Conservation (phyloP, 2,888 invertebrate genomes). For the Caenorhabditis sulstoni region DNA sequence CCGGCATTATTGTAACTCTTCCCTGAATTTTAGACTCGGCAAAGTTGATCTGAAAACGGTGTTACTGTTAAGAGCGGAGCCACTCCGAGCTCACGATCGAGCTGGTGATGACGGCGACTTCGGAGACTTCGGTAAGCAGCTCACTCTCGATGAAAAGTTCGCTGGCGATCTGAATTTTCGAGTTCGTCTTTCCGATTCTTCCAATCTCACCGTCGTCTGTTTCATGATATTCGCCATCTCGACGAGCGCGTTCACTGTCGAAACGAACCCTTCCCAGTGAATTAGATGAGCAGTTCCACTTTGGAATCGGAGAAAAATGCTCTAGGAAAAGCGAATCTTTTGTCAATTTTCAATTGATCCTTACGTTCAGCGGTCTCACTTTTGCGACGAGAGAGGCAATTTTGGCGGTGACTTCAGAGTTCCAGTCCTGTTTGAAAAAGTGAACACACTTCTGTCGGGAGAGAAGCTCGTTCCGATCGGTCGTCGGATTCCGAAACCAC, state of each 20-base stretch:
- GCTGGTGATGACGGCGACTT: constrained; percentile 44
- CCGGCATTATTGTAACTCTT: constrained; percentile 87
- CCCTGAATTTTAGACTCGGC: constrained; percentile 82
- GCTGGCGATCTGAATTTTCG: constrained; percentile 17
- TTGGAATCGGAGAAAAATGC: constrained; percentile 45
- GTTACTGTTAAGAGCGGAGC: too few species aligned
- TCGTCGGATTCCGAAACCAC: constrained; percentile 87
- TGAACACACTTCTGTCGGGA: constrained; percentile 86
- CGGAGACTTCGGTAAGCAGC: constrained; percentile 36
- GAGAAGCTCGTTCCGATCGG: constrained; percentile 84
- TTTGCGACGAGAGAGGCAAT: constrained; percentile 83
- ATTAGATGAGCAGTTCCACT: constrained; percentile 46
- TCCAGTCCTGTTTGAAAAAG: constrained; percentile 84
- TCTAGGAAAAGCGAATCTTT: constrained; percentile 27
- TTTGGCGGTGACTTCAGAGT: constrained; percentile 83
- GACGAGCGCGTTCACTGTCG: constrained; percentile 36
- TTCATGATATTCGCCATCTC: constrained; percentile 32
- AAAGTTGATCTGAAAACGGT: constrained; percentile 81
- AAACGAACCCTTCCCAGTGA: constrained; percentile 56
- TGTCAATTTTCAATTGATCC: not conserved
- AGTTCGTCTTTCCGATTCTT: not conserved
- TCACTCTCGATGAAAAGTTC: constrained; percentile 23
- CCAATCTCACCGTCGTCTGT: constrained; percentile 36
- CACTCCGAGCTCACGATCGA: constrained; percentile 29
- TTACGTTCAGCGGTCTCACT: constrained; percentile 39